Conservation (phyloP, 2,888 invertebrate genomes). For the Pseudococcus longispinus region DNA sequence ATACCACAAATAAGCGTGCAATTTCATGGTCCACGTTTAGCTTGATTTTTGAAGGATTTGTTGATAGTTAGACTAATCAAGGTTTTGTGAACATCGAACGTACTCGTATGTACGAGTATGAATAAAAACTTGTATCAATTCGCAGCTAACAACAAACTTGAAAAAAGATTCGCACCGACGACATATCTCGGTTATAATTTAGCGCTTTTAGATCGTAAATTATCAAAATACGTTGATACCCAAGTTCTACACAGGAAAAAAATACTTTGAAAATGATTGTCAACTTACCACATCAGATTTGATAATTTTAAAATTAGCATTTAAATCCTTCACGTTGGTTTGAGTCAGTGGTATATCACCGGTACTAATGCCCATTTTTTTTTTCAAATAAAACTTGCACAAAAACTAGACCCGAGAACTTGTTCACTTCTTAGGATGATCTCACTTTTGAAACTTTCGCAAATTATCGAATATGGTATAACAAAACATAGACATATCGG, state of each 20-base stretch:
- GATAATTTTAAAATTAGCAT: slow-evolving; percentile 23
- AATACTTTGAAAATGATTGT: background rate
- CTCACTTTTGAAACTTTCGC: background rate
- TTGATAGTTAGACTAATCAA: background rate
- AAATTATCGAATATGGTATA: background rate
- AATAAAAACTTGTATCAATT: background rate
- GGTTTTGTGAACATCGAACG: background rate
- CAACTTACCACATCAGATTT: slow-evolving; percentile 14
- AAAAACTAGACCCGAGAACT: background rate
- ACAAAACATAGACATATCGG: background rate
- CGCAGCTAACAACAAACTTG: too few relatives aligned
- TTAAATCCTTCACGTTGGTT: background rate
- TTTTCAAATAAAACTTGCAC: background rate
- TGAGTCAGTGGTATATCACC: background rate
- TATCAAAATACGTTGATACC: too few relatives aligned
- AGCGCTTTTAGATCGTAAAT: too few relatives aligned
- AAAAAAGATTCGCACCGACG: too few relatives aligned
- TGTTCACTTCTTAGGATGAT: background rate
- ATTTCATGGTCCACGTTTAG: background rate
- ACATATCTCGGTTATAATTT: too few relatives aligned
- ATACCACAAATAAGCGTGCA: background rate
- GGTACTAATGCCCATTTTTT: background rate
- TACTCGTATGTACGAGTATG: background rate
- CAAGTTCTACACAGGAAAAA: background rate
- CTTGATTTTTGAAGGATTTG: background rate